Evolutionary conservation across 2,888 invertebrate genomes (phyloP).

Genomic region (Escarpia spicata): DNA sequence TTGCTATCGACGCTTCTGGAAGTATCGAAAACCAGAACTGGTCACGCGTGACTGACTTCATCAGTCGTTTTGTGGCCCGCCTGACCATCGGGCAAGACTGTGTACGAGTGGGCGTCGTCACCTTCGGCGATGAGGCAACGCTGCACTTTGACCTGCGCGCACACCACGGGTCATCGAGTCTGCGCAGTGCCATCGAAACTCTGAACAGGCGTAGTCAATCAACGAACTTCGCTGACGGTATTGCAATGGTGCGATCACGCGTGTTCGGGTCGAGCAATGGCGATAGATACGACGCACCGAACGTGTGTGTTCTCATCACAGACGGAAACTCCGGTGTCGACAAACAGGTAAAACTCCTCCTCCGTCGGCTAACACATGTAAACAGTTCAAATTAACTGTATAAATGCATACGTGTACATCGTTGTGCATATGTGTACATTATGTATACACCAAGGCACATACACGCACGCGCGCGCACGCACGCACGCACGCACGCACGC

Average conservation of each 20-base stretch:
- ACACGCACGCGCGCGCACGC: too few species aligned
- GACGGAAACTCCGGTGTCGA: neutral
- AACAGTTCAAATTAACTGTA: neutral
- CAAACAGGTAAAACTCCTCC: neutral
- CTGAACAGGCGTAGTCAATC: neutral
- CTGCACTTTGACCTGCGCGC: neutral
- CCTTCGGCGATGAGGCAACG: neutral
- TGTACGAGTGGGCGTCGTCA: neutral
- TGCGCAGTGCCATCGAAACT: neutral
- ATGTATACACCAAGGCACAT: too few species aligned
- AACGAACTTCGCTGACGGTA: constrained; percentile 2
- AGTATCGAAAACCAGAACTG: neutral
- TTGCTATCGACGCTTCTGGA: neutral
- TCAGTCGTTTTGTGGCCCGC: neutral
- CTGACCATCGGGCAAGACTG: constrained; percentile 4
- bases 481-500: too few species aligned
- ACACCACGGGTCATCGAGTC: neutral
- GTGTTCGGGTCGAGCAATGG: neutral
- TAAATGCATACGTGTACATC: too few species aligned
- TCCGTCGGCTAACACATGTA: neutral
- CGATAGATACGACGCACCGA: neutral
- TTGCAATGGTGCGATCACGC: neutral
- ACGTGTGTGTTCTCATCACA: neutral
- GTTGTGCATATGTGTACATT: neutral
- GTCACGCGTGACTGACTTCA: constrained; percentile 14